A percentile compares a stretch with the other conserved stretches of the same genome.
Evolutionary conservation across 2,888 invertebrate species (phyloP).

Genomic region (Alentia gelatinosa): DNA sequence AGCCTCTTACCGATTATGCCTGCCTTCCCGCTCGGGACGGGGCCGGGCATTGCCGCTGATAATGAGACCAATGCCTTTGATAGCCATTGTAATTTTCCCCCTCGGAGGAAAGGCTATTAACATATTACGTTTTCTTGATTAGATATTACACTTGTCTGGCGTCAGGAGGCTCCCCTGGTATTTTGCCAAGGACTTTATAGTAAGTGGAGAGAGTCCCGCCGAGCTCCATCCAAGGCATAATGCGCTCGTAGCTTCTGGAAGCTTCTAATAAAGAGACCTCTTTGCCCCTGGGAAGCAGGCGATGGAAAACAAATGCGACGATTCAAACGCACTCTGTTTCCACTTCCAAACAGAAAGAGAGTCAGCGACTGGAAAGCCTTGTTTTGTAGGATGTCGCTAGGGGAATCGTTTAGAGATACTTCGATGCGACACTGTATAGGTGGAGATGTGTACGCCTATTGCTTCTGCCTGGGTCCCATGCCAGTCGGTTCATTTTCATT

Average conservation of each 20-base stretch:
- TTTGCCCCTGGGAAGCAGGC: neutral
- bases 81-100: slow-evolving; percentile 15
- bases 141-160: neutral
- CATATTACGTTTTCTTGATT: slow-evolving; percentile 10
- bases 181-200: neutral
- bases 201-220: too few relatives aligned
- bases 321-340: neutral
- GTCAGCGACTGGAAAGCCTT: too few relatives aligned
- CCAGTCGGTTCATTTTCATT: neutral
- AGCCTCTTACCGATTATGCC: neutral
- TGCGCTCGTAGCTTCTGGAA: neutral
- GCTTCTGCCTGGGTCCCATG: too few relatives aligned
- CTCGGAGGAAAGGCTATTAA: slow-evolving; percentile 9
- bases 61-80: neutral
- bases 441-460: too few relatives aligned
- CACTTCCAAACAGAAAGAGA: too few relatives aligned
- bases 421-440: too few relatives aligned
- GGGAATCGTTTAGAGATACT: too few relatives aligned
- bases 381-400: too few relatives aligned
- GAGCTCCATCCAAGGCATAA: neutral
- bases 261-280: neutral
- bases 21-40: neutral
- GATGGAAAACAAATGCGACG: neutral
- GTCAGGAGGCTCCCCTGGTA: neutral
- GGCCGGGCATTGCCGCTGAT: neutral